phyloP scores from a whole-genome alignment of 1,140 invertebrate genomes.

The Macrotrachela quadricornifera region DNA sequence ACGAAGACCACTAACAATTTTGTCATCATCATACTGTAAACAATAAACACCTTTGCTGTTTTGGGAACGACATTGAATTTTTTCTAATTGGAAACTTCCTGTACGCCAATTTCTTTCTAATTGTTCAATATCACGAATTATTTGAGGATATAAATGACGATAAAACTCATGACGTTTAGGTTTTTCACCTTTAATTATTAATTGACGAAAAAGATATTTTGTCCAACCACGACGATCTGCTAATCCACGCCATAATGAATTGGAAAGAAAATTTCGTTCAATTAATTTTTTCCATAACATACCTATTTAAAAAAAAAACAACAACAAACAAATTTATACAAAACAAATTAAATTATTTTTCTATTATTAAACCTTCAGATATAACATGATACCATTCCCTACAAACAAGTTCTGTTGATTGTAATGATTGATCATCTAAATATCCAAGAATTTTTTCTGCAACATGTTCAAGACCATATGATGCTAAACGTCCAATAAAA shows the following conservation, averaged over 20 bases:
- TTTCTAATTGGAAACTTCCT: constrained; percentile 76
- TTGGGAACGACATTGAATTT: constrained; percentile 92
- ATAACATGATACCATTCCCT: constrained; percentile 93
- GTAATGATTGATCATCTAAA: constrained; percentile 78
- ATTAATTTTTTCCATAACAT: constrained; percentile 43
- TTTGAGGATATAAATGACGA: constrained; percentile 4
- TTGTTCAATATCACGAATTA: constrained; percentile 37
- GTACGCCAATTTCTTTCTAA: constrained; percentile 96
- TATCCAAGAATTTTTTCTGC: constrained; percentile 94
- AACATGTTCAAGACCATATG: constrained; percentile 86
- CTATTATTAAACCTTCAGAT: constrained; percentile 43
- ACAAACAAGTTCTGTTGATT: constrained; percentile 79
- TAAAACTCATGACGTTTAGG: constrained; percentile 10
- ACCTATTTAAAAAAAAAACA: constrained; percentile 18
- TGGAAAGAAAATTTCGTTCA: constrained; percentile 43
- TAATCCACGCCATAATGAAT: constrained; percentile 81
- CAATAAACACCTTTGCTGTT: constrained; percentile 88
- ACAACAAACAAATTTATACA: too few species aligned
- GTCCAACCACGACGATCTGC: constrained; percentile 84
- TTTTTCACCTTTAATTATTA: neutral
- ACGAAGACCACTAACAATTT: constrained; percentile 88
- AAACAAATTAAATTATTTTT: too few species aligned
- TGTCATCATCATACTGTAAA: constrained; percentile 91
- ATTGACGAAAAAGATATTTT: constrained; percentile 15
- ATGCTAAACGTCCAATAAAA: constrained; percentile 88